phyloP scores from a whole-genome alignment of 1,140 invertebrate genomes.

The Drosophila hydei region DNA sequence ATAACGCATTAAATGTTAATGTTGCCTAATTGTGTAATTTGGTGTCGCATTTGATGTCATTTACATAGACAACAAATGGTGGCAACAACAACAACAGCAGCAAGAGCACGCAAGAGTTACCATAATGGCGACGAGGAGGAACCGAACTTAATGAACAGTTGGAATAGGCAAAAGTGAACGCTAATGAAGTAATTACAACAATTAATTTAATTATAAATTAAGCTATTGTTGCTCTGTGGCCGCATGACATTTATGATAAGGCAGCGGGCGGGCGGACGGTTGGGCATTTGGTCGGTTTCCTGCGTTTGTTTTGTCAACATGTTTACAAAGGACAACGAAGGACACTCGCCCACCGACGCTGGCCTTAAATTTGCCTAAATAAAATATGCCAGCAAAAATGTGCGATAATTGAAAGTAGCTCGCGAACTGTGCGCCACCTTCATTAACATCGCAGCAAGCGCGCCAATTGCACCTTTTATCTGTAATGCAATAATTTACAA shows the following conservation, averaged over 20 bases:
- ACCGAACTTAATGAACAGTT: conserved; percentile 61
- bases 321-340: conserved; percentile 74
- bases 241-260: conserved; percentile 56
- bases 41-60: conserved; percentile 75
- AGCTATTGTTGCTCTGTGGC: conserved; percentile 64
- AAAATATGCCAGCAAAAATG: conserved; percentile 27
- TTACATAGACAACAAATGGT: conserved; percentile 64
- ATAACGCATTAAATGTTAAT: conserved; percentile 82
- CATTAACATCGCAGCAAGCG: conserved; percentile 35
- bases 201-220: conserved; percentile 83
- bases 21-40: conserved; percentile 82
- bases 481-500: conserved; percentile 48
- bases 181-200: conserved; percentile 83
- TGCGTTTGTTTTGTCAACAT: conserved; percentile 61
- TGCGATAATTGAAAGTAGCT: conserved; percentile 29
- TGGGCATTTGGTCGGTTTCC: neutral
- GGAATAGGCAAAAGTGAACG: conserved; percentile 43
- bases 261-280: neutral
- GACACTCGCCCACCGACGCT: neutral
- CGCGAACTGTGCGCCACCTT: conserved; percentile 8
- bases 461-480: conserved; percentile 32
- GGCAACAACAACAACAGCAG: conserved; percentile 13
- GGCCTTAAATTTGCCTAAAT: conserved; percentile 23
- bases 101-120: conserved; percentile 15
- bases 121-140: conserved; percentile 31